Evolutionary conservation across 2,797 vertebrate genomes (phyloP).

Genomic region (Clarias fuscus): DNA sequence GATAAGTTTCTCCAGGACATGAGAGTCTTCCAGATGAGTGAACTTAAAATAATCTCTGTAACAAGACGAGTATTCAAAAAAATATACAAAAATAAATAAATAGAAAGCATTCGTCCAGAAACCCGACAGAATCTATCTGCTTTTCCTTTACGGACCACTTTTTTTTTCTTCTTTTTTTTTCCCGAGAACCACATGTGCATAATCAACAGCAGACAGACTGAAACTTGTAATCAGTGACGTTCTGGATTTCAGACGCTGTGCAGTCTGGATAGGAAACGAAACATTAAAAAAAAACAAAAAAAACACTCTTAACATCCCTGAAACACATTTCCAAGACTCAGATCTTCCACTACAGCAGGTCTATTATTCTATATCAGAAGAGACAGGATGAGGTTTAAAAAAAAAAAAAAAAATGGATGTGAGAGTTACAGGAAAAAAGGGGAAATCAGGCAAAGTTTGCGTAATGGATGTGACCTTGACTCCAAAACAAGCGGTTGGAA

Average conservation of each 20-base stretch:
- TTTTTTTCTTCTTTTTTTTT: too few species aligned
- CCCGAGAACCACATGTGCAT: neutral
- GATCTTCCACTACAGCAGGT: neutral
- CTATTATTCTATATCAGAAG: neutral
- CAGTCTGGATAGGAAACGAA: conserved; percentile 38
- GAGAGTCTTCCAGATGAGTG: neutral
- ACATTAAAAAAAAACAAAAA: conserved; percentile 8
- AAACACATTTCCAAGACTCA: conserved; percentile 20
- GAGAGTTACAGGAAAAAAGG: neutral
- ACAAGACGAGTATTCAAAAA: neutral
- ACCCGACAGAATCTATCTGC: neutral
- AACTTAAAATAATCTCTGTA: neutral
- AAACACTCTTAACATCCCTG: neutral
- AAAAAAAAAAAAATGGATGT: neutral
- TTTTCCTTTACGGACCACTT: neutral
- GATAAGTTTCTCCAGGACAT: neutral
- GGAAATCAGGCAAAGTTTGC: neutral
- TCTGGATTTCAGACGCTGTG: conserved; percentile 1
- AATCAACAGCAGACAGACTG: conserved; percentile 28
- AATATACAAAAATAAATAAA: neutral
- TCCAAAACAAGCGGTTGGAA: neutral
- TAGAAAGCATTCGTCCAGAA: neutral
- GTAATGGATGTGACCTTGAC: neutral
- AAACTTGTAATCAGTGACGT: conserved; percentile 31
- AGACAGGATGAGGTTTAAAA: neutral